Evolutionary conservation across 2,888 invertebrate species (phyloP).

Genomic region (Troglohyphantes excavatus): DNA sequence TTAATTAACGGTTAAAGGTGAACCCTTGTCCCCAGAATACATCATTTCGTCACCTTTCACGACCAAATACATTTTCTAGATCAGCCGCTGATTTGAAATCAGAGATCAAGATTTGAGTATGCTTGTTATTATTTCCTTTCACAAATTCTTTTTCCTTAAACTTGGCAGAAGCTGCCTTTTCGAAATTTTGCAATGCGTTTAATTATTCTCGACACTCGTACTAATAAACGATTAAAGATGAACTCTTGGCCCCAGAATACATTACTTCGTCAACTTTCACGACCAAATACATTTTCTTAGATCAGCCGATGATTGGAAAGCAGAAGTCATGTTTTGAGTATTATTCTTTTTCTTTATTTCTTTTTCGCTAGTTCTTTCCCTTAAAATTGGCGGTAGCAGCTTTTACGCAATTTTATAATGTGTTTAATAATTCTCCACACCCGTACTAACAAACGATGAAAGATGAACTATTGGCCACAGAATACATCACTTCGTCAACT

Average conservation of each 20-base stretch:
- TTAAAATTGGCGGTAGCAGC: neutral
- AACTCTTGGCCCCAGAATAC: too few relatives aligned
- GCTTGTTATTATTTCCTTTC: neutral
- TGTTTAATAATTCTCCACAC: neutral
- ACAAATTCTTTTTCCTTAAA: neutral
- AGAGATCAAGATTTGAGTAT: too few relatives aligned
- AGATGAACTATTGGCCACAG: too few relatives aligned
- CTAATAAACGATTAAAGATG: too few relatives aligned
- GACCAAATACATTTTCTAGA: too few relatives aligned
- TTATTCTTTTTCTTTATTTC: neutral
- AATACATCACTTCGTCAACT: too few relatives aligned
- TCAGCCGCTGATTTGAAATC: too few relatives aligned
- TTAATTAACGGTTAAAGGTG: too few relatives aligned
- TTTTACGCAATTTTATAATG: conserved; percentile 6
- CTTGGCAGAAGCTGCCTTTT: neutral
- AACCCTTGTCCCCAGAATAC: too few relatives aligned
- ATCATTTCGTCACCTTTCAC: too few relatives aligned
- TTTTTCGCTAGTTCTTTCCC: neutral
- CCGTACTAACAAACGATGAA: too few relatives aligned
- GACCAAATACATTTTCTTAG: neutral
- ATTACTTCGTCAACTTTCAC: too few relatives aligned
- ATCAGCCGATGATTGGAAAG: neutral
- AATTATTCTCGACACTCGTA: neutral
- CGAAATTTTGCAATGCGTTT: neutral
- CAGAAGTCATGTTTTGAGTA: neutral